Conservation (phyloP, 2,113 vertebrate genomes). For the Leptodactylus fuscus region DNA sequence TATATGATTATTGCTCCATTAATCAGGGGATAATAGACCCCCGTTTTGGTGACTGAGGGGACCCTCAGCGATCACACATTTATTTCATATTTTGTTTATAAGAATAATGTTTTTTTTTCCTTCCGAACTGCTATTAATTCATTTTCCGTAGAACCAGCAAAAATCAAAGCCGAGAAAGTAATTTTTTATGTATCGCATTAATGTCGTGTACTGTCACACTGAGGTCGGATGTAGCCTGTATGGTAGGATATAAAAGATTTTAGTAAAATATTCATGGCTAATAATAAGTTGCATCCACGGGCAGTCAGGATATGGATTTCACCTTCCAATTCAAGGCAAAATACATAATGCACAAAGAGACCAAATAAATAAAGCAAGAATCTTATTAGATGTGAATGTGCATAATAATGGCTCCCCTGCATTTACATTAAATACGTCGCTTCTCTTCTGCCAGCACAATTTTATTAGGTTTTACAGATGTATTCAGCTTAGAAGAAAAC, state of each 20-base stretch:
- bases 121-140: no score
- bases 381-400: neutral
- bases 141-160: no score
- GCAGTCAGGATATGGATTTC: conserved; percentile 8
- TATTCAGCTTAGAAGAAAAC: neutral
- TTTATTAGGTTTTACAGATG: neutral
- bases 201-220: neutral
- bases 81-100: no score
- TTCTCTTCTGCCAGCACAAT: neutral
- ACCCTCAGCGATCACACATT: no score
- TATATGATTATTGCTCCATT: no score
- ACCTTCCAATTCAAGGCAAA: neutral
- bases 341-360: neutral
- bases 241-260: neutral
- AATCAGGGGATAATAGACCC: no score
- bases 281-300: neutral
- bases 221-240: neutral
- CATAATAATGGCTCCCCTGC: neutral
- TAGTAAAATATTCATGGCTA: conserved; percentile 22
- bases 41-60: no score
- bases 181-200: neutral
- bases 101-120: no score
- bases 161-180: no score
- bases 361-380: neutral
- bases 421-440: neutral